These are phyloP conservation scores for Trichonephila clavata DNA, from an alignment of 1,140 invertebrate genomes.

Conservation along the genomic window DNA sequence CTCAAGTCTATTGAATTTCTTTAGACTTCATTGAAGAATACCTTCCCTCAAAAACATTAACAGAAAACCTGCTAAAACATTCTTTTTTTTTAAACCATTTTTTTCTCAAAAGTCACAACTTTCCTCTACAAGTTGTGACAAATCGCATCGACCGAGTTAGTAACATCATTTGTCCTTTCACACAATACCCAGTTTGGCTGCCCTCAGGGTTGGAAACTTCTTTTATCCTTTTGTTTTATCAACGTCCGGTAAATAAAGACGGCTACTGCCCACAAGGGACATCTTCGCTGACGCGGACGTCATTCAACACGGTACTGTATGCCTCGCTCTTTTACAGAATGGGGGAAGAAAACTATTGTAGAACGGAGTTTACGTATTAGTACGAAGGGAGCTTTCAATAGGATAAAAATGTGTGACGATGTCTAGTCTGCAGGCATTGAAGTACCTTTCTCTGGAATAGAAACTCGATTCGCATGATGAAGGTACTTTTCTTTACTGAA, in stretches of 20 bases:
- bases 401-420: background rate
- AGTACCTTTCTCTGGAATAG: background rate
- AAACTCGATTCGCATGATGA: background rate
- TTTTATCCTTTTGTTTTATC: constrained; percentile 48
- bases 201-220: constrained; percentile 18
- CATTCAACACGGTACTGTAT: constrained; percentile 20
- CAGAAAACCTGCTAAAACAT: background rate
- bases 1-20: background rate
- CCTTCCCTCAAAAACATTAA: constrained; percentile 1
- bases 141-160: constrained; percentile 52
- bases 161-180: constrained; percentile 53
- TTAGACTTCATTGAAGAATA: constrained; percentile 36
- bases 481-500: background rate
- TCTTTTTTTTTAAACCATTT: background rate
- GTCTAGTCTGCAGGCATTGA: background rate
- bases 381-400: constrained; percentile 1
- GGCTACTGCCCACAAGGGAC: constrained; percentile 50
- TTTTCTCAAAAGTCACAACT: constrained; percentile 30
- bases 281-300: constrained; percentile 31
- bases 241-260: constrained; percentile 47
- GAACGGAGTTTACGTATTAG: constrained; percentile 20
- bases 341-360: constrained; percentile 10
- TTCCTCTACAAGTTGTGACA: constrained; percentile 62
- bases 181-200: constrained; percentile 37
- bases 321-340: background rate